Conservation (phyloP, 2,888 invertebrate genomes). For the Aphodius granarius region DNA sequence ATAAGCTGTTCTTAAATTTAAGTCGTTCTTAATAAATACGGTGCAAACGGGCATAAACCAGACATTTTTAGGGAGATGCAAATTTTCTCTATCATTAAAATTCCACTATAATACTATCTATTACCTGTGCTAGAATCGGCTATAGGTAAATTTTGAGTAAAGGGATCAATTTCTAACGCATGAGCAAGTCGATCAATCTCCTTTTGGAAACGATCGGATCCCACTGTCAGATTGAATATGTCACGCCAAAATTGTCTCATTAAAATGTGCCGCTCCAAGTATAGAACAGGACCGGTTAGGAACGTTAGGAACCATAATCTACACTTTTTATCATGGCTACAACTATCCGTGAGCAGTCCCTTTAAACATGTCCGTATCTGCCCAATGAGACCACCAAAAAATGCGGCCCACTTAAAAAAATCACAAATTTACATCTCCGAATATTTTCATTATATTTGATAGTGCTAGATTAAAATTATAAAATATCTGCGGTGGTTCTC, state of each 20-base stretch:
- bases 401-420: no score
- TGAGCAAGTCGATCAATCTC: neutral
- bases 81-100: neutral
- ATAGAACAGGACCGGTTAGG: neutral
- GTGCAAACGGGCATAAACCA: no score
- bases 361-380: neutral
- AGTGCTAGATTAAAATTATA: no score
- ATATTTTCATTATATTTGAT: no score
- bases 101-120: neutral
- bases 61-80: neutral
- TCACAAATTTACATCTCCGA: no score
- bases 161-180: neutral
- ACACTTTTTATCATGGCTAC: neutral
- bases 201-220: neutral
- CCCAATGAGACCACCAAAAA: no score
- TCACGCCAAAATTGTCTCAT: neutral
- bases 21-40: no score
- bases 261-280: neutral
- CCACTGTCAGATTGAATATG: neutral
- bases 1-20: no score
- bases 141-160: neutral
- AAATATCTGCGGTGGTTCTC: no score
- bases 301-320: no score
- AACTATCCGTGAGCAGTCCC: neutral
- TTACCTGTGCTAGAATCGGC: neutral